phyloP scores from a whole-genome alignment of 2,797 vertebrate genomes.

The Epinephelus coioides region DNA sequence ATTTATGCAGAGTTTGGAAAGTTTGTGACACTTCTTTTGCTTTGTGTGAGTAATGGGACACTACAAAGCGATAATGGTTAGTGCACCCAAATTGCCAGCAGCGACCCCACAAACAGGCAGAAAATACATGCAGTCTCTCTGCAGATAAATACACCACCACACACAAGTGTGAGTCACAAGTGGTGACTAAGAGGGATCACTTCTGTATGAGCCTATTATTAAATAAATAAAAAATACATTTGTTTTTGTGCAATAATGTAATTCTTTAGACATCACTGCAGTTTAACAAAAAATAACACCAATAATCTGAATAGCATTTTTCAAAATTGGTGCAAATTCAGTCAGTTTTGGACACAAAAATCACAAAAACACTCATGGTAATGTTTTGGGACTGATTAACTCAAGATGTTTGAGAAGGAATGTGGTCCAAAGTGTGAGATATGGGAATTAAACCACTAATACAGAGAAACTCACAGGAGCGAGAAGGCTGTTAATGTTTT shows the following conservation, averaged over 20 bases:
- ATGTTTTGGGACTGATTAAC: conserved; percentile 62
- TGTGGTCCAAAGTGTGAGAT: conserved; percentile 72
- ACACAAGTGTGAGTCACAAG: no score
- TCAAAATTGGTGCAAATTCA: neutral
- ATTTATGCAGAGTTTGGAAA: no score
- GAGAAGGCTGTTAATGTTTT: conserved; percentile 21
- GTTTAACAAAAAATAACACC: neutral
- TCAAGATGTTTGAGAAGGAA: conserved; percentile 76
- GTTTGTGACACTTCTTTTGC: no score
- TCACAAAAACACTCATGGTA: neutral
- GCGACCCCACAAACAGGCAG: no score
- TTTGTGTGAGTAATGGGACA: no score
- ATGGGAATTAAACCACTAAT: conserved; percentile 64
- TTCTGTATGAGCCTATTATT: no score
- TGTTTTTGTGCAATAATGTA: neutral
- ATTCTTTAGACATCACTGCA: neutral
- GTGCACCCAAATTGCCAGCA: no score
- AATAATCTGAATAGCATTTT: neutral
- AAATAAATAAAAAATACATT: no score
- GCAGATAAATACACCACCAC: no score
- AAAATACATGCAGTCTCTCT: no score
- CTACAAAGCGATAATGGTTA: no score
- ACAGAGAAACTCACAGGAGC: conserved; percentile 67
- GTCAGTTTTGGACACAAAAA: neutral
- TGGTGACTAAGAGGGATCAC: no score